A percentile compares a stretch with the other conserved stretches of the same genome.
Evolutionary conservation across 2,888 invertebrate genomes (phyloP).

Genomic region (Lymantria monacha): DNA sequence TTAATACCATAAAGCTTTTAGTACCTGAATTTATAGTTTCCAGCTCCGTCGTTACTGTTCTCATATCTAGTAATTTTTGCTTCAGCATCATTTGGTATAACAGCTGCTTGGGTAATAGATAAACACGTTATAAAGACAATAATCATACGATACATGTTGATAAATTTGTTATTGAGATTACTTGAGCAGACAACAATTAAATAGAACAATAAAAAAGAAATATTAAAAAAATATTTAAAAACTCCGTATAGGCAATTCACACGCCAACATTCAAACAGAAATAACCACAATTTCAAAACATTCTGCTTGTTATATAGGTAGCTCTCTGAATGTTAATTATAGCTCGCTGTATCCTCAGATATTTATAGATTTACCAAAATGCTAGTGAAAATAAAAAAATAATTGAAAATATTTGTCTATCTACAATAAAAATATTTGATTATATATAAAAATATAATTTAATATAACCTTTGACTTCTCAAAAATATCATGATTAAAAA

Average conservation of each 20-base stretch:
- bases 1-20: not conserved
- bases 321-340: not conserved
- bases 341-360: not conserved
- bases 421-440: too few relatives aligned
- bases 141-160: constrained; percentile 19
- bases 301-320: not conserved
- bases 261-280: too few relatives aligned
- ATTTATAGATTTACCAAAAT: not conserved
- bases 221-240: too few relatives aligned
- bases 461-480: too few relatives aligned
- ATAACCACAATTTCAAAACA: not conserved
- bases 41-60: constrained; percentile 30
- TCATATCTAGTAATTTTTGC: constrained; percentile 31
- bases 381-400: too few relatives aligned
- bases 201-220: too few relatives aligned
- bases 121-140: constrained; percentile 12
- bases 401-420: too few relatives aligned
- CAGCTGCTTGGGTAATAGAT: constrained; percentile 17
- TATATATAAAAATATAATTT: too few relatives aligned
- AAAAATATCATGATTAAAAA: too few relatives aligned
- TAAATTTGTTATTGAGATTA: too few relatives aligned
- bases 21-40: constrained; percentile 44
- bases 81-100: constrained; percentile 25
- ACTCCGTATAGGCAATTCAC: not conserved
- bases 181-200: too few relatives aligned